A percentile compares a stretch with the other conserved stretches of the same genome.
phyloP scores from a whole-genome alignment of 2,113 vertebrate genomes.

The Eidolon helvum region DNA sequence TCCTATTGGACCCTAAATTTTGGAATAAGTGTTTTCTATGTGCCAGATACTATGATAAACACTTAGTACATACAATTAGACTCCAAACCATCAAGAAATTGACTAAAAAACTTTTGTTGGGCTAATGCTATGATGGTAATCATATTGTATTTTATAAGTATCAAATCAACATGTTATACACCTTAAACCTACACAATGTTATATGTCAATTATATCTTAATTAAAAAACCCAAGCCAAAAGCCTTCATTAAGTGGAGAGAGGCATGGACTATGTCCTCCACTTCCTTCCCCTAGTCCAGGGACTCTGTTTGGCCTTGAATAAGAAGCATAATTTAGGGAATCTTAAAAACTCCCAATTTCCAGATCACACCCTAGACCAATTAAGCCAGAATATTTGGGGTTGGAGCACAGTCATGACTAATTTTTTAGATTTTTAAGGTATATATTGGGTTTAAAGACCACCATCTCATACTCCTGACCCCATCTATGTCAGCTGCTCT shows the following conservation, averaged over 20 bases:
- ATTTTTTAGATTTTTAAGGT: too few species aligned
- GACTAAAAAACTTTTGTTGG: not conserved
- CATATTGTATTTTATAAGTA: not conserved
- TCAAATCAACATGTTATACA: not conserved
- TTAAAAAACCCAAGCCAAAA: not conserved
- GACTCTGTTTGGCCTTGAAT: accelerated
- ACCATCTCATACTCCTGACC: accelerated
- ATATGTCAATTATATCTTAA: not conserved
- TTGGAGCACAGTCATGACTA: too few species aligned
- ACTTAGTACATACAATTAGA: not conserved
- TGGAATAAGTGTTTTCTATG: not conserved
- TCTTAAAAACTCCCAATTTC: not conserved
- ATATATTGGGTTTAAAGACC: not conserved
- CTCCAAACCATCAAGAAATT: not conserved
- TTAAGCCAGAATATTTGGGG: not conserved
- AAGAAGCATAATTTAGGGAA: not conserved
- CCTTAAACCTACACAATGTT: not conserved
- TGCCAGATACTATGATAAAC: not conserved
- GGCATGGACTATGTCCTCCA: not conserved
- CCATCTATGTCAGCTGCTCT: too few species aligned
- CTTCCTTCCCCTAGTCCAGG: too few species aligned
- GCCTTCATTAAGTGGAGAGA: not conserved
- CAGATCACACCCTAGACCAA: not conserved
- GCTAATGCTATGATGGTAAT: not conserved
- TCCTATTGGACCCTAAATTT: not conserved